Evolutionary conservation across 2,113 vertebrate species (phyloP).

Genomic region (Morone chrysops): DNA sequence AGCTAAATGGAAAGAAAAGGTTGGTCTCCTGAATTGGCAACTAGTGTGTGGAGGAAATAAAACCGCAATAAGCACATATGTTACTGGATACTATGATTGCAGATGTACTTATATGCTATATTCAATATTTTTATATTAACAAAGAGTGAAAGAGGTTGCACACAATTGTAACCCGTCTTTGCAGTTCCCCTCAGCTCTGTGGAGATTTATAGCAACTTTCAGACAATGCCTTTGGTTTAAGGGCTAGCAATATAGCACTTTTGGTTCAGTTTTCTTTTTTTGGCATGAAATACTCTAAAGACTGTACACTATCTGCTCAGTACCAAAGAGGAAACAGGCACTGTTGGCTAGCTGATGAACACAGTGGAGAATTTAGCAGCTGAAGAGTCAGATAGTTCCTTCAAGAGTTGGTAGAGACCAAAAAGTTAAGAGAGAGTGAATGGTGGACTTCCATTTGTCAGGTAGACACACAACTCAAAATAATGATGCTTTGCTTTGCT

Average conservation of each 20-base stretch:
- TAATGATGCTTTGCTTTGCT: background rate
- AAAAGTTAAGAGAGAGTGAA: background rate
- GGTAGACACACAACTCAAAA: background rate
- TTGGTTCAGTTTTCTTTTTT: background rate
- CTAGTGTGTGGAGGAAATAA: background rate
- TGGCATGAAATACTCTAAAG: background rate
- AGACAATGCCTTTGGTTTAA: background rate
- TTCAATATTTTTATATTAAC: background rate
- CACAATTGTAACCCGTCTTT: background rate
- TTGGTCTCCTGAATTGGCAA: background rate
- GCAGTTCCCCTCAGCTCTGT: background rate
- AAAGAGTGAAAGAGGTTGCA: background rate
- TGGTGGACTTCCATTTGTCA: background rate
- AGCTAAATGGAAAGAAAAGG: background rate
- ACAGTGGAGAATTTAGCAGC: background rate
- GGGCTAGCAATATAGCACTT: fast-evolving
- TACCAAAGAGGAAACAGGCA: background rate
- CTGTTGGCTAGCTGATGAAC: background rate
- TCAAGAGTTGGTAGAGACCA: background rate
- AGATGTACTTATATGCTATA: background rate
- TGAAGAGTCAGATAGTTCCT: background rate
- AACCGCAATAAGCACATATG: background rate
- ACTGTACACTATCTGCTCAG: background rate
- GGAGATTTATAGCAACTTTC: background rate
- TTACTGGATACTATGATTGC: background rate